phyloP scores from a whole-genome alignment of 92 coral and sea anemone genomes.

The Bergia puertoricense region DNA sequence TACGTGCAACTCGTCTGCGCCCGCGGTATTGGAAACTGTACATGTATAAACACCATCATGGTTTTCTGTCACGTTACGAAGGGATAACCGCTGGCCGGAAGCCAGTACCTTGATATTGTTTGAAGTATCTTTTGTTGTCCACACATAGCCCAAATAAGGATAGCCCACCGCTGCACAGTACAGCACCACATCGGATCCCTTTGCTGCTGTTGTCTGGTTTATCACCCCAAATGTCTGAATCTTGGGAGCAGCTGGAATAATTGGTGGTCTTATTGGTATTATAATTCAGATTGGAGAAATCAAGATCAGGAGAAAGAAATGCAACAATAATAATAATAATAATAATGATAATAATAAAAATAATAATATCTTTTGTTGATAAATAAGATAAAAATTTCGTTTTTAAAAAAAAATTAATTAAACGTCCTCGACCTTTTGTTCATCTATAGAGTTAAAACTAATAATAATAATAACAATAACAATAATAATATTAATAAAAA shows the following conservation, averaged over 20 bases:
- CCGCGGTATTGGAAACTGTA: constrained; percentile 27
- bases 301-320: not conserved
- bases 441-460: no score
- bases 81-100: not conserved
- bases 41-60: constrained; percentile 30
- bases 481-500: no score
- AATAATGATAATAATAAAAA: no score
- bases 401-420: no score
- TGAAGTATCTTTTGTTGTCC: not conserved
- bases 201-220: constrained; percentile 1
- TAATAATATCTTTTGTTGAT: no score
- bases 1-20: constrained; percentile 11
- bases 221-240: not conserved
- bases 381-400: no score
- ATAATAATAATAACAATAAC: no score
- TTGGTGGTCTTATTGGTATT: not conserved
- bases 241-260: constrained; percentile 15
- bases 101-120: not conserved
- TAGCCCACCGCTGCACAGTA: constrained; percentile 35
- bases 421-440: no score
- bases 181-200: not conserved
- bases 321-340: no score
- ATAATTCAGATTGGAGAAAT: no score
- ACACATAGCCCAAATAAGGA: constrained; percentile 30
- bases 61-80: constrained; percentile 3